Base-by-base conservation (phyloP, 2,113 vertebrate genomes). In the Cynocephalus volans region DNA sequence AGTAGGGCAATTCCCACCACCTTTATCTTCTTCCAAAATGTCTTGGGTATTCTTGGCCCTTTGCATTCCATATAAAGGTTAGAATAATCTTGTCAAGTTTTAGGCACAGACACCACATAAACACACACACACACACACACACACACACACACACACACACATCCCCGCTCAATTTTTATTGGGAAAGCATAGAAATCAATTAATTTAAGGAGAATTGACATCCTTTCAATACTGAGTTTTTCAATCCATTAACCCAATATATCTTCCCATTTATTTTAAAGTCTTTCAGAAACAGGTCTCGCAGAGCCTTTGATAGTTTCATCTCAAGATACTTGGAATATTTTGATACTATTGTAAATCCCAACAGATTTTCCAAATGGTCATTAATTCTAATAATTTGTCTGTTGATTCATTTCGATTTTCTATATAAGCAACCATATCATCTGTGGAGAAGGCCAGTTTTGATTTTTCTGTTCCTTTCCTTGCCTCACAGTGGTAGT, bases 311-410 rank as follows among this genome's bases (percentile, higher is more conserved):
- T 64, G 17, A 50, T 80, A 36, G 26, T 31, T 90, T 91, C 33
- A 52, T 31, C 86, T 91, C 33, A 52, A 91, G 48, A 50, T 52
- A 50, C n/a, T 54, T 90, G 21, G 64, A 62, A 36, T 36, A 65
- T 58, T 73, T 85, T 90, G 54, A 64, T 70, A 54, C 52, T 79
- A 45, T 28, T 93, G n/a, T 90, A 72, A 72, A 64, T 90, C 31
- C 28, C 36, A 62, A 36, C 13, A 65, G 48, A 73, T 56, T 52
- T 50, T 28, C 26, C 87, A 31, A 81, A 65, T 26, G 48, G 19
- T 64, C 15, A 33, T 21, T 45, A 80, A 80, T 69, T 15, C 17
- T 73, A 24, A 31, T 24, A 48, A 58, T 58, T 65, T 12, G 50
- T 52, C 28, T 86, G 50, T 54, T 52, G 33, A 52, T 69, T 48